Base-by-base conservation (phyloP, 1,140 invertebrate genomes). In the Platorchestia sp. region DNA sequence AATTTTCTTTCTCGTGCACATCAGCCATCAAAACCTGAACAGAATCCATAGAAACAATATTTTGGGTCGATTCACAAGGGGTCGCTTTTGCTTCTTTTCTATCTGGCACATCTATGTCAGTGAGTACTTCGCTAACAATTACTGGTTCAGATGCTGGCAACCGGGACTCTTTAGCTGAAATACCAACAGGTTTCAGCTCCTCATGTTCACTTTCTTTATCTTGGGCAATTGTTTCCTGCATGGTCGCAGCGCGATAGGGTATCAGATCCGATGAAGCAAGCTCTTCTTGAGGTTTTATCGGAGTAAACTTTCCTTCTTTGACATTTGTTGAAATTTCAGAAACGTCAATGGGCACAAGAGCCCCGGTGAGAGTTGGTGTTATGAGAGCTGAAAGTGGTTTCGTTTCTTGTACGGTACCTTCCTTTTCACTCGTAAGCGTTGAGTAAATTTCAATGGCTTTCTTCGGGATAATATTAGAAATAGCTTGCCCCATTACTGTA, bases 401-500 rank as follows among this genome's bases (percentile, higher is more conserved):
- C 89, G 95, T 89, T 95, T 95, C 87, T 53, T 96, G 42, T 5
- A 96, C 86, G 45, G 86, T 95, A 86, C 95, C 95, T 95, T 96
- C 96, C 95, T 95, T 96, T 89, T 96, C 96, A 75, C 95, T 95
- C 6, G 96, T 95, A 41, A 95, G 91, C 51, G 95, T 95, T 95
- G 96, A 96, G 75, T 95, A 95, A 27, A 96, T 95, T 95, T 97
- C 97, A 5, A 98, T 96, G 42, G 97, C 97, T 97, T 98, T 97
- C 96, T 97, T 97, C 6, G 97, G 97, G 75, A 97, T 97, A 44
- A 98, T 95, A 44, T 96, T 97, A 6, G 97, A 97, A 96, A 97
- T 97, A 3, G 98, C 98, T 51, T 97, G 96, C 40, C 97, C 97
- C 96, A 97, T 96, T 43, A 97, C 97, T 95, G 97, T 97, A 96